Evolutionary conservation across 1,140 invertebrate genomes (phyloP).

Genomic region (Ceratosolen fusciceps): DNA sequence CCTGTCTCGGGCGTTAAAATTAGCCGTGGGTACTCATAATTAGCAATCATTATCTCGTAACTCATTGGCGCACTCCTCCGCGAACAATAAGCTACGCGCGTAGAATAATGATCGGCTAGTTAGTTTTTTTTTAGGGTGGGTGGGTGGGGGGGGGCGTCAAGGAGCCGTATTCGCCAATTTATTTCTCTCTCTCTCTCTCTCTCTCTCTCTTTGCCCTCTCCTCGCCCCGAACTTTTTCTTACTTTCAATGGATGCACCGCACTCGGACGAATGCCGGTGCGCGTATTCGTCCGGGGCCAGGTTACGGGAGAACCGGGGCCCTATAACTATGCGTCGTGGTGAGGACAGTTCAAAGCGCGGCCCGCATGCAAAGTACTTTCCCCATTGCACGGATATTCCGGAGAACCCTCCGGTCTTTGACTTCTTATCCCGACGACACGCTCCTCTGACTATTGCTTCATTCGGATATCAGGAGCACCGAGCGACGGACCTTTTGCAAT

Average conservation of each 20-base stretch:
- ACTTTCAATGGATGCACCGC: background rate
- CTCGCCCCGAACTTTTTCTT: background rate
- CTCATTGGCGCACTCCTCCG: slow-evolving; percentile 2
- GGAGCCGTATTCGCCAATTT: background rate
- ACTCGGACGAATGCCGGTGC: background rate
- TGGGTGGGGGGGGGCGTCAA: background rate
- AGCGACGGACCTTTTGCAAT: too few species aligned
- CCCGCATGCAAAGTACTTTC: too few species aligned
- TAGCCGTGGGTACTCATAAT: slow-evolving; percentile 1
- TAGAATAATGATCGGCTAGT: background rate
- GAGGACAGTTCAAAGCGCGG: too few species aligned
- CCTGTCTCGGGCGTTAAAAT: background rate
- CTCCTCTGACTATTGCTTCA: too few species aligned
- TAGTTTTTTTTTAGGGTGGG: background rate
- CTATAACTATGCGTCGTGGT: too few species aligned
- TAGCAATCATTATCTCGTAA: slow-evolving; percentile 15
- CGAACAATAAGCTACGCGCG: slow-evolving; percentile 11
- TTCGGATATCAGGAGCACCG: too few species aligned
- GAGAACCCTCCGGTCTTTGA: too few species aligned
- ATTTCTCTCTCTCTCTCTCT: background rate
- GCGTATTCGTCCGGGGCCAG: background rate
- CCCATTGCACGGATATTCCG: too few species aligned
- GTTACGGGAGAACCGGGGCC: too few species aligned
- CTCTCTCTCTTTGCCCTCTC: background rate
- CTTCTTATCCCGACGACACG: too few species aligned